These are phyloP conservation scores for Wiebesia pumilae DNA, from an alignment of 1,140 invertebrate genomes.

Conservation along the genomic window DNA sequence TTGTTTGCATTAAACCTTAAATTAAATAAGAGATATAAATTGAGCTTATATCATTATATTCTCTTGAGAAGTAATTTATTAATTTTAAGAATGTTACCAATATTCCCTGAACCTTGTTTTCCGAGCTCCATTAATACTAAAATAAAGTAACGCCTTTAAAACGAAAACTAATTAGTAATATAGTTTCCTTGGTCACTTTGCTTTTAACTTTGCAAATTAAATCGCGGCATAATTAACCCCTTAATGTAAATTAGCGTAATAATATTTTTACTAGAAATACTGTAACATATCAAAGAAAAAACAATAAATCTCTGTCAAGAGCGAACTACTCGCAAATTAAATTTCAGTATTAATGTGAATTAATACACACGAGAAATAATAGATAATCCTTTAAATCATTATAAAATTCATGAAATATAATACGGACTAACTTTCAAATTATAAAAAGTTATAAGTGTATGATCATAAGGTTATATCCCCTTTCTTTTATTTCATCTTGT, in stretches of 20 bases:
- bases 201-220: neutral
- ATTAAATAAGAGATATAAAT: neutral
- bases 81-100: neutral
- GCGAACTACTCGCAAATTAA: neutral
- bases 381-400: neutral
- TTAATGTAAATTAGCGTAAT: slow-evolving; percentile 3
- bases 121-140: slow-evolving; percentile 24
- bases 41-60: neutral
- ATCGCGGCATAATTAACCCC: neutral
- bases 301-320: neutral
- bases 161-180: slow-evolving; percentile 33
- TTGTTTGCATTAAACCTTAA: neutral
- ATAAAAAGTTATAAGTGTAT: neutral
- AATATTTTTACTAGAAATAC: neutral
- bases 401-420: neutral
- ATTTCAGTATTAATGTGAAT: neutral
- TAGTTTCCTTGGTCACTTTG: slow-evolving; percentile 2
- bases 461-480: neutral
- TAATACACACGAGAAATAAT: neutral
- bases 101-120: neutral
- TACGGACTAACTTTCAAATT: neutral
- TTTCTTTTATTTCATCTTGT: neutral
- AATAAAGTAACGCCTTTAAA: neutral
- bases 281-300: neutral
- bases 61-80: neutral